Percentiles rank a stretch among this genome's conserved stretches.
These are phyloP conservation scores for Sebastes miniatus DNA, from an alignment of 2,797 vertebrate genomes.

Conservation along the genomic window DNA sequence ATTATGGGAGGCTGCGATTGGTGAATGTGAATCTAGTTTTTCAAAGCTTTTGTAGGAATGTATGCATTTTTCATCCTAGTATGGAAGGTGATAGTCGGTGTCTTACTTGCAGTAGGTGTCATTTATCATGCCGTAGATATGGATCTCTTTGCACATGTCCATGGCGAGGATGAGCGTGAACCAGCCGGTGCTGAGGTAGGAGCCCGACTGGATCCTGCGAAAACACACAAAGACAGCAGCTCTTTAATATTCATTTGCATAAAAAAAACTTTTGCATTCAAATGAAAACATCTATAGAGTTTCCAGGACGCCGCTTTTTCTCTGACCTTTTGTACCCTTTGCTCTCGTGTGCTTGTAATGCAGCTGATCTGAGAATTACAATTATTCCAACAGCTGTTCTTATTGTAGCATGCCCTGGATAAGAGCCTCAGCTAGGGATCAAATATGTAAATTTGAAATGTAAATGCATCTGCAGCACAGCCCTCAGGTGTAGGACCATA, in stretches of 20 bases:
- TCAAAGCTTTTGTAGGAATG: slow-evolving; percentile 1
- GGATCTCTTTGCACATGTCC: slow-evolving; percentile 98
- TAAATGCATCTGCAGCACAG: slow-evolving; percentile 3
- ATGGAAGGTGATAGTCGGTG: slow-evolving; percentile 8
- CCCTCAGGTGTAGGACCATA: not conserved
- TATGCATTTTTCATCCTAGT: slow-evolving; percentile 33
- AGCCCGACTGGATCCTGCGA: slow-evolving; percentile 94
- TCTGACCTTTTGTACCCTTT: slow-evolving; percentile 26
- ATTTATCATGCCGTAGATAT: slow-evolving; percentile 98
- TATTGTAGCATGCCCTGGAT: not conserved
- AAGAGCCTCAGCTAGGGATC: not conserved
- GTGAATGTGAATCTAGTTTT: slow-evolving; percentile 50
- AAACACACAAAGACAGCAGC: slow-evolving; percentile 57
- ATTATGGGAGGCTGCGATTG: slow-evolving; percentile 36
- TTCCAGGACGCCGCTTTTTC: not conserved
- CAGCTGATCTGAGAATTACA: slow-evolving; percentile 17
- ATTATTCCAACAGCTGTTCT: slow-evolving; percentile 41
- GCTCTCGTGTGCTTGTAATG: slow-evolving; percentile 8
- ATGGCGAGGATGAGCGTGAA: slow-evolving; percentile 98
- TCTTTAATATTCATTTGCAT: not conserved
- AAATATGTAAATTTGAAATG: slow-evolving; percentile 28
- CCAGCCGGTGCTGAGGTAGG: slow-evolving; percentile 98
- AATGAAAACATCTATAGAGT: not conserved
- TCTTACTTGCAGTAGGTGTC: slow-evolving; percentile 99
- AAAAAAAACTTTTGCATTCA: slow-evolving; percentile 2